Evolutionary conservation across 2,888 invertebrate genomes (phyloP).

Genomic region (Lutraria lutraria): DNA sequence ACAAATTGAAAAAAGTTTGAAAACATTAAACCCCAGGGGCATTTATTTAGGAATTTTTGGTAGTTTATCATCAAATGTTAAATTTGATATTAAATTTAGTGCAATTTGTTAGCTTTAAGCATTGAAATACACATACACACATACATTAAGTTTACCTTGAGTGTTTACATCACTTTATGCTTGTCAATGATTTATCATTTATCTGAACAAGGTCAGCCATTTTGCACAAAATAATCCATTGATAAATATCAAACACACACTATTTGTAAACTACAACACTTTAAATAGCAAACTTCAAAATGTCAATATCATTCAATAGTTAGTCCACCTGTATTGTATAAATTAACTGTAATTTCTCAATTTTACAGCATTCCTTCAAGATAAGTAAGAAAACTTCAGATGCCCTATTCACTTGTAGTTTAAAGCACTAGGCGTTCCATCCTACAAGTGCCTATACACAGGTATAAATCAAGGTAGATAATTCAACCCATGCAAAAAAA

Average conservation of each 20-base stretch:
- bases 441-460: neutral
- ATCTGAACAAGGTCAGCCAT: constrained; percentile 4
- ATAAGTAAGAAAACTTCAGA: neutral
- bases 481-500: neutral
- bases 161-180: neutral
- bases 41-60: too few species aligned
- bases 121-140: neutral
- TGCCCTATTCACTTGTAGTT: neutral
- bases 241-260: neutral
- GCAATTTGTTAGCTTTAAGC: neutral
- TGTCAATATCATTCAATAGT: neutral
- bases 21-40: neutral
- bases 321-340: neutral
- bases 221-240: neutral
- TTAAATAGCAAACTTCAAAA: neutral
- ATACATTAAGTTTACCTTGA: constrained; percentile 12
- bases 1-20: neutral
- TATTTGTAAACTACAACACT: neutral
- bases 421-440: neutral
- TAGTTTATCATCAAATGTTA: neutral
- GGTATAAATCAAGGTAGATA: neutral
- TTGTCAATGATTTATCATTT: neutral
- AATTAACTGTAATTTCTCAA: neutral
- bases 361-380: neutral
- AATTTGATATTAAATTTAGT: neutral